Conservation (phyloP, 2,113 vertebrate genomes). For the Cnemophilus loriae region DNA sequence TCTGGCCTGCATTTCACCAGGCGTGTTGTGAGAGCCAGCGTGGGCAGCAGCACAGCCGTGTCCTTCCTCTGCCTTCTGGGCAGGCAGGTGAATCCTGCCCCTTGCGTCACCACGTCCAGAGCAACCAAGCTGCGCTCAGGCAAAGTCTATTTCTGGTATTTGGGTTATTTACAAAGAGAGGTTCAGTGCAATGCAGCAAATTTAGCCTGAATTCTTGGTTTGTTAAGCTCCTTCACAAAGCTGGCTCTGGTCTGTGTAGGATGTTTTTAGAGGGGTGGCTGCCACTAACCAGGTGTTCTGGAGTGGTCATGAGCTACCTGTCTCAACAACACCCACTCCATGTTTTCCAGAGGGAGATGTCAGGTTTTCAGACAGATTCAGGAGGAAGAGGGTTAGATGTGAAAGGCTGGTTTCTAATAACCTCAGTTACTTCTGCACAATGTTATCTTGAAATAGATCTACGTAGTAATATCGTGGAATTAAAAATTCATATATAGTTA, state of each 20-base stretch:
- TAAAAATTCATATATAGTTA: not conserved
- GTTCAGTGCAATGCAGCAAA: not conserved
- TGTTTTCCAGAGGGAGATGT: not conserved
- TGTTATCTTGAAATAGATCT: not conserved
- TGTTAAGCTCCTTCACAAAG: not conserved
- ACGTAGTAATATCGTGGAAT: not conserved
- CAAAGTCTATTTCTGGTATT: not conserved
- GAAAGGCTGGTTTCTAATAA: not conserved
- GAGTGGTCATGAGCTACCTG: not conserved
- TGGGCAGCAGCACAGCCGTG: accelerated
- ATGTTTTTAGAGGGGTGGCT: not conserved
- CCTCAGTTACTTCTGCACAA: not conserved
- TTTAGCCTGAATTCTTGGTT: not conserved
- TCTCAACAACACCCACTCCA: accelerated
- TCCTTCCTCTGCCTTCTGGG: not conserved
- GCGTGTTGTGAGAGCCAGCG: accelerated
- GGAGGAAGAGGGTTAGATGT: not conserved
- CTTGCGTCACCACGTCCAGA: not conserved
- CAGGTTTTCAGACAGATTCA: not conserved
- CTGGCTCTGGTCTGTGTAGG: not conserved
- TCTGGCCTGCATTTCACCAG: not conserved
- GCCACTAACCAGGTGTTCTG: not conserved
- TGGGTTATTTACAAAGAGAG: not conserved
- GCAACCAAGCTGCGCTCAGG: not conserved
- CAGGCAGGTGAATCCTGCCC: not conserved